Base-by-base conservation (phyloP, 2,113 vertebrate species). In the Bucco capensis region DNA sequence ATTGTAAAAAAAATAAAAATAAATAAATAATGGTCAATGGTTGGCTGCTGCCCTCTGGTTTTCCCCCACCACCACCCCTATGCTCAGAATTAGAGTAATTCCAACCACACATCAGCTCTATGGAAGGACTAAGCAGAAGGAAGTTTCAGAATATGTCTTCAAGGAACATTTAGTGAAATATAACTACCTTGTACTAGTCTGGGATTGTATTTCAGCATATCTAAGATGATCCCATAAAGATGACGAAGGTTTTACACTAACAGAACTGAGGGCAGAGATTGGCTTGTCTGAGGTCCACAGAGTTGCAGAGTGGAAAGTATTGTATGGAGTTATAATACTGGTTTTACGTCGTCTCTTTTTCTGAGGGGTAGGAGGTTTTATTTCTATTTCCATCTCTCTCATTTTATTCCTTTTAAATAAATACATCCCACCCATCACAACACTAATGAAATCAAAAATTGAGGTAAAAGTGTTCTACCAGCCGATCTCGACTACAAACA, bases 381-480 rank as follows among this genome's bases (percentile, higher is more conserved):
- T 35, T 83, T 77, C 87, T 81, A 33, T 80, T 89, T 74, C 69
- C 21, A 30, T 31, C 92, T 90, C 67, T 86, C 91, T 81, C 56
- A 33, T 79, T 86, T 79, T 73, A 54, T 51, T 60, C 35, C 21
- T 85, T 80, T 70, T 62, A 78, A 95, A 83, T 94, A 90, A 90
- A 94, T 87, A 92, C 14, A 3, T 80, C 88, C 93, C 64, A 38
- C 89, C 83, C 81, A 80, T n/a, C 60, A 87, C 64, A 76, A 92
- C 60, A 96, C 88, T 75, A 93, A 96, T 70, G 64, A 96, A 96
- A 96, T 96, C 27, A 96, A 96, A 88, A 95, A 94, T 15, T 97
- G 97, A 98, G 98, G 98, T 98, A 98, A 96, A 93, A 95, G 94
- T 96, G 95, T 94, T 92, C 97, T 97, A 97, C 94, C 97, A 95